Base-by-base conservation (phyloP, 2,888 invertebrate species). In the Ganaspis brasiliensis region DNA sequence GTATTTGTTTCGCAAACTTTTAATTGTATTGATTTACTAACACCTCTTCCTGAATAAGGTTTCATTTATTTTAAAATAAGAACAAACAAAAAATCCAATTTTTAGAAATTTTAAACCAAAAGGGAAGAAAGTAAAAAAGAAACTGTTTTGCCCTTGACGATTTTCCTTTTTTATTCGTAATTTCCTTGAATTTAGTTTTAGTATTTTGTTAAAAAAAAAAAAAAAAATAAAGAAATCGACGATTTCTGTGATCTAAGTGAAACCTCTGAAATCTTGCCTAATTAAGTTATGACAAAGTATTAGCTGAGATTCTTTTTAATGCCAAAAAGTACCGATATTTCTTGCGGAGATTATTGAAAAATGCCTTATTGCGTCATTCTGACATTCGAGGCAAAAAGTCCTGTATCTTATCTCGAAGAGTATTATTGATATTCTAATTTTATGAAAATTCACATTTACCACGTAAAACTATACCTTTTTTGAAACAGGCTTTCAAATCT, bases 191-290 rank as follows among this genome's bases (percentile, higher is more conserved):
- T n/a, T n/a, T n/a, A n/a, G n/a, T n/a, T n/a, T n/a, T n/a, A n/a
- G n/a, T n/a, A n/a, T n/a, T n/a, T n/a, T n/a, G n/a, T n/a, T n/a
- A n/a, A n/a, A n/a, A n/a, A n/a, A n/a, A n/a, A n/a, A n/a, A n/a
- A n/a, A n/a, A 24, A 67, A 67, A 67, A 40, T 67, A 67, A 45
- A 45, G 24, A 40, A 67, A 67, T 67, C 21, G 40, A 5, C 56
- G 19, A 56, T 56, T 19, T 4, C 40, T 45, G 63, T 45, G 40
- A 21, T 63, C 21, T 67, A 56, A 26, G 24, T 14, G 63, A 67
- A 67, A 21, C 63, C 63, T 67, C 40, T 67, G 24, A 21, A n/a
- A 21, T 67, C 40, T 40, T 45, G n/a, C 24, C 21, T 67, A 67
- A 67, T 67, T 21, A 12, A 45, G 40, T 56, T 24, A 56, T 67